phyloP scores from a whole-genome alignment of 2,797 vertebrate genomes.

The Malacoraja senta region DNA sequence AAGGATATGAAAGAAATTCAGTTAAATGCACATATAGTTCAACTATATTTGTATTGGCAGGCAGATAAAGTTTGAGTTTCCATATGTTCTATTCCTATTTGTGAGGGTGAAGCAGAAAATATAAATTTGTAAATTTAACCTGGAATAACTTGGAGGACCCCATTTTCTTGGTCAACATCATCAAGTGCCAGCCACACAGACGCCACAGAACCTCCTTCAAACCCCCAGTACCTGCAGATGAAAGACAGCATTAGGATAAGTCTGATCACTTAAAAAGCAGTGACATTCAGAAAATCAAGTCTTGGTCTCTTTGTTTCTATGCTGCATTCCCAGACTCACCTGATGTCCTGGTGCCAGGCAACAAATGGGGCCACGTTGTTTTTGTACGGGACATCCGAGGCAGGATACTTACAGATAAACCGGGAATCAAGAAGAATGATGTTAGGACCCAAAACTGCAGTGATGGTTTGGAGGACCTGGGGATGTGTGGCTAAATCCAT shows the following conservation, averaged over 20 bases:
- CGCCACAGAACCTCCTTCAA: slow-evolving; percentile 64
- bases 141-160: slow-evolving; percentile 67
- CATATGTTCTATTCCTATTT: background rate
- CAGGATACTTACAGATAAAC: slow-evolving; percentile 73
- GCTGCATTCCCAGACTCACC: slow-evolving; percentile 46
- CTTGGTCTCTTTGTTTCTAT: no score
- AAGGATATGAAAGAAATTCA: background rate
- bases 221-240: slow-evolving; percentile 64
- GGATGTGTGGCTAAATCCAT: slow-evolving; percentile 58
- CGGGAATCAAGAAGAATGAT: slow-evolving; percentile 67
- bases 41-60: background rate
- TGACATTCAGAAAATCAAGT: background rate
- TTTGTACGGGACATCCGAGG: slow-evolving; percentile 41
- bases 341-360: slow-evolving; percentile 75
- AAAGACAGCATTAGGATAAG: background rate
- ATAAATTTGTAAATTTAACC: slow-evolving; percentile 49
- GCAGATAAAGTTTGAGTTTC: background rate
- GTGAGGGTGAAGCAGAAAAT: no score
- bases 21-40: background rate
- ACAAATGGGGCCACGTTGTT: slow-evolving; percentile 55
- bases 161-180: slow-evolving; percentile 62
- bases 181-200: slow-evolving; percentile 70
- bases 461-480: slow-evolving; percentile 51
- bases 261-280: no score
- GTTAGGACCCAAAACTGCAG: slow-evolving; percentile 57